Evolutionary conservation across 1,140 invertebrate species (phyloP).

Genomic region (Portunus trituberculatus): DNA sequence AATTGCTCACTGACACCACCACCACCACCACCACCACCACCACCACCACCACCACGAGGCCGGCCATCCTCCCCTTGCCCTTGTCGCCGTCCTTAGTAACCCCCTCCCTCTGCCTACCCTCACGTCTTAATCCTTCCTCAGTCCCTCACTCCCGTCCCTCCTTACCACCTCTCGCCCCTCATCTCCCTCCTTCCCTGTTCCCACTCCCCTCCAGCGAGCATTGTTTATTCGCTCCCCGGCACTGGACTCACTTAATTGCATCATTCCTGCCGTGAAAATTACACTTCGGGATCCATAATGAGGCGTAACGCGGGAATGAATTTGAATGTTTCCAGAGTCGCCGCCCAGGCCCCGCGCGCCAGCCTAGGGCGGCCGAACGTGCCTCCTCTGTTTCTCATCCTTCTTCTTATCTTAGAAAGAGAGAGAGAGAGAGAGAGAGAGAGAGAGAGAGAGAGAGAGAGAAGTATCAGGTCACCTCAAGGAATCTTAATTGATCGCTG

Average conservation of each 20-base stretch:
- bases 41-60: not conserved
- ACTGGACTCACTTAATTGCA: conserved; percentile 22
- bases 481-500: too few species aligned
- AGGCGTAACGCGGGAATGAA: not conserved
- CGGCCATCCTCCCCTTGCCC: not conserved
- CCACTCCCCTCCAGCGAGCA: not conserved
- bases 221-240: not conserved
- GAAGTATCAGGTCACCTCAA: too few species aligned
- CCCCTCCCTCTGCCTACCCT: too few species aligned
- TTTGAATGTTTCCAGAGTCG: not conserved
- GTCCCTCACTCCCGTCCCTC: not conserved
- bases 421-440: too few species aligned
- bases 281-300: not conserved
- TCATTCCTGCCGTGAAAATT: not conserved
- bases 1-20: too few species aligned
- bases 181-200: not conserved
- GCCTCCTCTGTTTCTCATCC: too few species aligned
- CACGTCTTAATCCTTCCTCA: too few species aligned
- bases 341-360: not conserved
- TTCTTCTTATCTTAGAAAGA: too few species aligned
- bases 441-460: too few species aligned
- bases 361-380: not conserved
- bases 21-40: not conserved
- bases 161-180: not conserved
- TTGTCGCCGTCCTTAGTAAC: too few species aligned